Evolutionary conservation across 2,888 invertebrate species (phyloP).

Genomic region (Horisme vitalbata): DNA sequence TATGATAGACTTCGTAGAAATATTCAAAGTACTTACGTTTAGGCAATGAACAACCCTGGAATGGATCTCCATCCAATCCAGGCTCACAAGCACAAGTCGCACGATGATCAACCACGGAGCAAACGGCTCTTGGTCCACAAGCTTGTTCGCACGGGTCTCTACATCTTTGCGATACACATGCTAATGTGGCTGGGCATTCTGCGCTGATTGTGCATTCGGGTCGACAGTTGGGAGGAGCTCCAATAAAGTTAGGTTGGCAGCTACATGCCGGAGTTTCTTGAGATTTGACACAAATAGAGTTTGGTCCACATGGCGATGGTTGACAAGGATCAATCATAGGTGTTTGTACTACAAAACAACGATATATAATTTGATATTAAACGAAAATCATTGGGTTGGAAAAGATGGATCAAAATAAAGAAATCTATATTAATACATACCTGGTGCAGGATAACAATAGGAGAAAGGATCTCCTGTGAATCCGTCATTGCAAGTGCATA

Average conservation of each 20-base stretch:
- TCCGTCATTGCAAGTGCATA: slow-evolving; percentile 87
- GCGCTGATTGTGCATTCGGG: slow-evolving; percentile 87
- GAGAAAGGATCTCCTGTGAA: slow-evolving; percentile 88
- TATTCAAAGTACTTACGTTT: slow-evolving; percentile 57
- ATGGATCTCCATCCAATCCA: slow-evolving; percentile 85
- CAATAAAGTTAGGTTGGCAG: slow-evolving; percentile 84
- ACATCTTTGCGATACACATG: slow-evolving; percentile 85
- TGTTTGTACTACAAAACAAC: slow-evolving; percentile 46
- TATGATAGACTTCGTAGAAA: background rate
- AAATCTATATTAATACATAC: slow-evolving; percentile 53
- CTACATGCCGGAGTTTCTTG: slow-evolving; percentile 85
- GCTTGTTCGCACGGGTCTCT: slow-evolving; percentile 86
- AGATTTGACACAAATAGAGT: slow-evolving; percentile 84
- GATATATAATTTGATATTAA: background rate
- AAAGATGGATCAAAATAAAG: background rate
- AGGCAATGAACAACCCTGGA: slow-evolving; percentile 76
- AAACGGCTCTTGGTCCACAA: slow-evolving; percentile 83
- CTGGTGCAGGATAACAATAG: slow-evolving; percentile 83
- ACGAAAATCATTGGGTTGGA: background rate
- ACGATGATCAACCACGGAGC: slow-evolving; percentile 85
- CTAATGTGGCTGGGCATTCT: slow-evolving; percentile 85
- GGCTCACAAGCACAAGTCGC: slow-evolving; percentile 85
- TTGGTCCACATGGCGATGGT: slow-evolving; percentile 87
- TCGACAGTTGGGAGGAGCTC: slow-evolving; percentile 86
- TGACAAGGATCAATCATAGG: slow-evolving; percentile 81